A percentile compares a stretch with the other conserved stretches of the same genome.
Evolutionary conservation across 2,797 vertebrate genomes (phyloP).

Genomic region (Platyrinchus mystaceus): DNA sequence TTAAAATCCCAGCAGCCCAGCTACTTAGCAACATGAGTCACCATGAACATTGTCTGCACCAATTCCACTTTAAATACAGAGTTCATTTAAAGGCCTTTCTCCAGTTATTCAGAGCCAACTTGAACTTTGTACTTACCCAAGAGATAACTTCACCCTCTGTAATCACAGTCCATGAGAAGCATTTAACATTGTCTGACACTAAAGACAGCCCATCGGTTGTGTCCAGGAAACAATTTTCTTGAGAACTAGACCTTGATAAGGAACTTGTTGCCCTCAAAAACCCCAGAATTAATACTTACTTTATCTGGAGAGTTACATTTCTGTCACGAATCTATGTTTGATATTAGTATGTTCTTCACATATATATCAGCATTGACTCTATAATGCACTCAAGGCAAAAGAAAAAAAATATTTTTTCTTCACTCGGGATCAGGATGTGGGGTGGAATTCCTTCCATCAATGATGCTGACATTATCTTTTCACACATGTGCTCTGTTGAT

Average conservation of each 20-base stretch:
- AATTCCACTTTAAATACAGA: not conserved
- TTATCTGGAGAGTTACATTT: not conserved
- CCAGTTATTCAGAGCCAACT: not conserved
- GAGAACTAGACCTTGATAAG: not conserved
- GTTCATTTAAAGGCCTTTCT: slow-evolving; percentile 5
- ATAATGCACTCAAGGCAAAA: not conserved
- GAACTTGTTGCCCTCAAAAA: not conserved
- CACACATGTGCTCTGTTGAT: not conserved
- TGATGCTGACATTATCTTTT: not conserved
- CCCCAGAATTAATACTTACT: not conserved
- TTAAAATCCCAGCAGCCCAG: not conserved
- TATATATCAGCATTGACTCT: not conserved
- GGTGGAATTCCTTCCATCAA: not conserved
- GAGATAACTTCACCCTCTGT: not conserved
- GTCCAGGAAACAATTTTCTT: not conserved
- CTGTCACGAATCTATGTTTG: not conserved
- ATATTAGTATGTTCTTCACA: not conserved
- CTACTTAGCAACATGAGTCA: not conserved
- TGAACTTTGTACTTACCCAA: not conserved
- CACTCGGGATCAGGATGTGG: too few species aligned
- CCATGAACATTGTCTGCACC: not conserved
- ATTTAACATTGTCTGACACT: not conserved
- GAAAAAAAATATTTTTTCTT: not conserved
- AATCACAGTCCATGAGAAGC: not conserved
- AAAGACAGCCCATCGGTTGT: not conserved